Evolutionary conservation across 2,113 vertebrate genomes (phyloP), one percentile per base, ranked within the genome.

Genomic region (Xenopus tropicalis): DNA sequence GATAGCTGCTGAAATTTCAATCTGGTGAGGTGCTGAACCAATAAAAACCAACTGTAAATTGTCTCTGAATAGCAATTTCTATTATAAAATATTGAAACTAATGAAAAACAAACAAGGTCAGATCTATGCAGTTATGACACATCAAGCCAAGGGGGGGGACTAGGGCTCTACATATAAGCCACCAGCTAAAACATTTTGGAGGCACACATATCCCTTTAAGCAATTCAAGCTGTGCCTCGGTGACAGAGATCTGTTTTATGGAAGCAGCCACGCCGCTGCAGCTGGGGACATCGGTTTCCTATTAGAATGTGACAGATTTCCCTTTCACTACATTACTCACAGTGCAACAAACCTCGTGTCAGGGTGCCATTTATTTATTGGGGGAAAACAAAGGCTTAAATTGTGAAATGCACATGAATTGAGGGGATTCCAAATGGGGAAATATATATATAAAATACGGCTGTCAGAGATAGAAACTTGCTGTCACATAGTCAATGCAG

Each of bases 371-470:
- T 71, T 70, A 48, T 13, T 48, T 51, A 19, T n/a, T 61, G 12
- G 23, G 23, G 43, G 12, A 48, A n/a, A 56, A 43, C 43, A 61
- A 70, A 61, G 57, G 57, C 42, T 14, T 44, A 42, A 25, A 70
- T 70, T 70, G 69, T 61, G 58, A 70, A 61, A 61, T 70, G 37
- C 43, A 70, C 37, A 20, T 24, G 21, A 58, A 71, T 71, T 25
- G 25, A 16, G 23, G 43, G 12, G 4, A 61, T 51, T 62, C 42
- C 58, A 71, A 61, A 71, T 71, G 21, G 43, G 44, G 59, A 61
- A 17, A 13, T 19, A 54, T 1, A 48, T 14, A n/a, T 48, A 54
- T 54, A 10, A 54, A 10, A 54, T 1, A 54, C 16, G n/a, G 52
- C 19, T 54, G 46, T 14, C 46, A 3, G 29, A 37, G 29, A 37